These are phyloP conservation scores for Chanos chanos DNA, from an alignment of 2,797 vertebrate genomes.

Conservation along the genomic window DNA sequence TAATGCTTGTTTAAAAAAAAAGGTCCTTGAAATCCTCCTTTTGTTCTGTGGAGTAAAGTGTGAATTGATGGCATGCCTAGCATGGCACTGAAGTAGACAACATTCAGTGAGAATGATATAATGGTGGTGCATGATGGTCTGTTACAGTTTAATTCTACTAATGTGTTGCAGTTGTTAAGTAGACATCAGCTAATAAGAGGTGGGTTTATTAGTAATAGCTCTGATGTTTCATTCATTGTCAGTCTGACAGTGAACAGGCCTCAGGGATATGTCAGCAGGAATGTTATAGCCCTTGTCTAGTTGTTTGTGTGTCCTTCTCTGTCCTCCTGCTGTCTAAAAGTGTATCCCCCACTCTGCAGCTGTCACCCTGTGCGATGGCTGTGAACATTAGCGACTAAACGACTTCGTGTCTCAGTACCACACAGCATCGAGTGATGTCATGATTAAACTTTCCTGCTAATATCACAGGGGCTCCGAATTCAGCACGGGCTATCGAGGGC, in stretches of 20 bases:
- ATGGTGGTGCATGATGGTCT: not conserved
- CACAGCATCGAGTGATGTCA: not conserved
- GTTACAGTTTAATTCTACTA: not conserved
- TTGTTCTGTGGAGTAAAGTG: not conserved
- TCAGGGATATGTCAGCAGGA: too few relatives aligned
- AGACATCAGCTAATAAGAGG: too few relatives aligned
- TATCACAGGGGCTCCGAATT: not conserved
- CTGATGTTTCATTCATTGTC: too few relatives aligned
- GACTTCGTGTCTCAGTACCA: not conserved
- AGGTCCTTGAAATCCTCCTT: not conserved
- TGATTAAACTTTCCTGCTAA: conserved; percentile 3
- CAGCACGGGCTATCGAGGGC: not conserved
- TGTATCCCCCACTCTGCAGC: not conserved
- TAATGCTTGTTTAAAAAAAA: not conserved
- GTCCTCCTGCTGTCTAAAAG: not conserved
- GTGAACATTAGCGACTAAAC: conserved; percentile 1
- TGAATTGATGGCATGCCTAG: not conserved
- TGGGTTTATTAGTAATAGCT: too few relatives aligned
- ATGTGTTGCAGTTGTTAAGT: too few relatives aligned
- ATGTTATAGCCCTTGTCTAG: not conserved
- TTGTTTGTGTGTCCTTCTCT: conserved; percentile 6
- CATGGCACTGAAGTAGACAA: not conserved
- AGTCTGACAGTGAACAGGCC: too few relatives aligned
- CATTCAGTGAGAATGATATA: not conserved
- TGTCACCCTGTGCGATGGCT: not conserved